Evolutionary conservation across 92 coral and sea anemone genomes (phyloP), one percentile per base, ranked within the genome.

Genomic region (Heliopora coerulea): DNA sequence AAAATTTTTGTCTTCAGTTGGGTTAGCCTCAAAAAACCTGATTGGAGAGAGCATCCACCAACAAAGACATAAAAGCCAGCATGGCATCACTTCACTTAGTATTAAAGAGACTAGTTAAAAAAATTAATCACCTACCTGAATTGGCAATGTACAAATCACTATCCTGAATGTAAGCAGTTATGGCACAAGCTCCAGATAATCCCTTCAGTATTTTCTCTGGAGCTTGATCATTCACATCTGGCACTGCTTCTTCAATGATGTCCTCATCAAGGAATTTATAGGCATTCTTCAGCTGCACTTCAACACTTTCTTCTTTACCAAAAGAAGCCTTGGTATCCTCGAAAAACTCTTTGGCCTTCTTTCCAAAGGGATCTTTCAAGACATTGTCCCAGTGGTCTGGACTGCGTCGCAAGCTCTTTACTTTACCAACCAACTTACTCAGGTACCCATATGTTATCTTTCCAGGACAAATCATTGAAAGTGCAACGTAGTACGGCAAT

Each of bases 161-260:
- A 23, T 78, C 96, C 62, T 85, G 89, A 50, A 95, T 65, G 30
- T 95, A 95, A 3, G 99, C 85, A 40, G 83, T 79, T 41, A 95
- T 56, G 46, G 99, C 95, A 88, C 99, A 95, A 49, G 91, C 87
- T n/a, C 99, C 99, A 31, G 96, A 81, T 15, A 90, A 96, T 52
- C 99, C 99, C 67, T 95, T 96, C 65, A 95, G 78, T 29, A 95
- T 91, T 74, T 84, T 86, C 54, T 90, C 89, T 52, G 56, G 29
- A 10, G 24, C 77, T 52, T 70, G 58, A 33, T 63, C 77, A 54
- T 70, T 70, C 49, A 52, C 63, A 31, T 56, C 50, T 30, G 99
- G 99, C 60, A 95, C 86, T 25, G 99, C 99, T 64, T 95, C 99
- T 13, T 90, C 78, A 34, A 88, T 78, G 49, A 95, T 95, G 61